A percentile compares a stretch with the other conserved stretches of the same genome.
These are phyloP conservation scores for Egretta garzetta DNA, from an alignment of 2,113 vertebrate species.

Conservation along the genomic window DNA sequence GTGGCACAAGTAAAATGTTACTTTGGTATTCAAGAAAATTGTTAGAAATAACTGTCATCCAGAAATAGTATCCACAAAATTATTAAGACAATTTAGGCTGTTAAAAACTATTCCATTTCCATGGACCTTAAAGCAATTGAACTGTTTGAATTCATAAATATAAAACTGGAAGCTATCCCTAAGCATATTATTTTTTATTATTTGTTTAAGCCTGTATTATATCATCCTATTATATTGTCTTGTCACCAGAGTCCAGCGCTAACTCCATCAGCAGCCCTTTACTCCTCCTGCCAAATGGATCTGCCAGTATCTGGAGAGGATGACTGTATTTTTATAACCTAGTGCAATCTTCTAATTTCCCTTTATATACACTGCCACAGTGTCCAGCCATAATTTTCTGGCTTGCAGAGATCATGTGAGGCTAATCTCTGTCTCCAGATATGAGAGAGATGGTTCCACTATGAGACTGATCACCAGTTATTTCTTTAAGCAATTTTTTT, in stretches of 20 bases:
- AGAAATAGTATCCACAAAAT: background rate
- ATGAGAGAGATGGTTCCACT: accelerated
- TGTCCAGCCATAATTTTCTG: background rate
- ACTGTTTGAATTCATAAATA: background rate
- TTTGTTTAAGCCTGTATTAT: background rate
- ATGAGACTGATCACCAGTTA: background rate
- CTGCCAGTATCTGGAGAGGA: background rate
- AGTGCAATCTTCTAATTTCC: background rate
- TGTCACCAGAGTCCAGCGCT: background rate
- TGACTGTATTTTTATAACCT: background rate
- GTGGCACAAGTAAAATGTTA: background rate
- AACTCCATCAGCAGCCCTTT: background rate
- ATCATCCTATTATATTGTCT: background rate
- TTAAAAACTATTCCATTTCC: background rate
- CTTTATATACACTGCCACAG: background rate
- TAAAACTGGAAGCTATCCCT: background rate
- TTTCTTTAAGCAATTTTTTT: background rate
- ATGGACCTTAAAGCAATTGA: background rate
- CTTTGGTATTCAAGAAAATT: background rate
- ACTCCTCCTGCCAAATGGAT: background rate
- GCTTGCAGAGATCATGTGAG: background rate
- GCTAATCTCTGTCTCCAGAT: background rate
- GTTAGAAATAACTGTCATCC: background rate
- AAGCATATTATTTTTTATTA: background rate
- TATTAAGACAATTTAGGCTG: background rate